Evolutionary conservation across 37 sponge, comb jelly and placozoan species (phyloP).

Genomic region (Agelas oroides): DNA sequence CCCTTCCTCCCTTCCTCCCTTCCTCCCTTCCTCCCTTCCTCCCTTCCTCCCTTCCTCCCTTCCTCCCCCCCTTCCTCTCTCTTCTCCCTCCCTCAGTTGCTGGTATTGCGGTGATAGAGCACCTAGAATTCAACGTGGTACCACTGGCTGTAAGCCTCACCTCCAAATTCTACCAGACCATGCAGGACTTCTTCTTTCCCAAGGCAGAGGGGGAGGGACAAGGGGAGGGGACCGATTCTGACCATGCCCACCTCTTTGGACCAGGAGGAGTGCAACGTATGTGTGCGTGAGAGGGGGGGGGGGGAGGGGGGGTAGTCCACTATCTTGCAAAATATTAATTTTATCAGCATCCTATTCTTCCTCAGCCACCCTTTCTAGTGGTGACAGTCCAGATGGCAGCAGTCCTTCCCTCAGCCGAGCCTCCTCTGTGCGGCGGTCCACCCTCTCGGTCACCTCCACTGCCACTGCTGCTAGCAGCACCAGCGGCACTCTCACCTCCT

Average conservation of each 20-base stretch:
- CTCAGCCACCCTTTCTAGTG: conserved; percentile 17
- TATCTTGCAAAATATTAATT: too few species aligned
- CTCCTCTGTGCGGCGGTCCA: conserved; percentile 17
- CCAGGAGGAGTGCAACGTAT: conserved; percentile 49
- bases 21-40: too few species aligned
- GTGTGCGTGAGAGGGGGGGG: too few species aligned
- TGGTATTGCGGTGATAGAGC: conserved; percentile 94
- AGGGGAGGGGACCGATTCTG: conserved; percentile 34
- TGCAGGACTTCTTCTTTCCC: conserved; percentile 94
- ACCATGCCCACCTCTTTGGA: conserved; percentile 69
- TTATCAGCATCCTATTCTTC: not conserved
- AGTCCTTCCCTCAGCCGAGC: not conserved
- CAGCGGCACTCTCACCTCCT: not conserved
- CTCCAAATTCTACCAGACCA: conserved; percentile 77
- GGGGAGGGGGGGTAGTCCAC: too few species aligned
- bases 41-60: too few species aligned
- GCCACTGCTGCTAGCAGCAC: not conserved
- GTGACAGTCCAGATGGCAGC: conserved; percentile 38
- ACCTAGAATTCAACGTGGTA: conserved; percentile 92
- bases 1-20: too few species aligned
- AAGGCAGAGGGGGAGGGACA: conserved; percentile 36
- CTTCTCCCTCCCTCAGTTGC: too few species aligned
- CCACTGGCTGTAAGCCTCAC: conserved; percentile 91
- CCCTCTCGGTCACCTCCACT: conserved; percentile 20
- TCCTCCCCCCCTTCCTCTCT: too few species aligned